Percentiles rank a stretch among this genome's conserved stretches.
These are phyloP conservation scores for Pemphigus obesinymphae DNA, from an alignment of 1,140 invertebrate species.

Conservation along the genomic window DNA sequence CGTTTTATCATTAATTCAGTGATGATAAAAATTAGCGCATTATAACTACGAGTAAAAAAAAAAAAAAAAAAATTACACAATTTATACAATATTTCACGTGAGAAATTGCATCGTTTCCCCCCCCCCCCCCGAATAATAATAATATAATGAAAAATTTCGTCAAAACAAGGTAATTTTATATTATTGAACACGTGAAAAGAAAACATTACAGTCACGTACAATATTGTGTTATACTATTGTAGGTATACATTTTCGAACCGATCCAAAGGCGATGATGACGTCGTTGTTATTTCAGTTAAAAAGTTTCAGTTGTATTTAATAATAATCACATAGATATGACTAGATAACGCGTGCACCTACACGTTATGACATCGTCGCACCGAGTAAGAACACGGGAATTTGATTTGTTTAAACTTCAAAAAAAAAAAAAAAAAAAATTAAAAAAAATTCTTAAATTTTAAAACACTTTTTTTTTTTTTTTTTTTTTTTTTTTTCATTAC, in stretches of 20 bases:
- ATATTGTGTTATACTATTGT: too few species aligned
- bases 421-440: too few species aligned
- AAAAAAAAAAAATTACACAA: neutral
- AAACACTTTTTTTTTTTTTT: neutral
- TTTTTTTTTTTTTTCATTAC: neutral
- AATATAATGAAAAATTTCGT: neutral
- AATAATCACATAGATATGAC: slow-evolving; percentile 8
- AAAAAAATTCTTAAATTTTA: too few species aligned
- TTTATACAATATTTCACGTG: neutral
- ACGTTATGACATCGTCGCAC: neutral
- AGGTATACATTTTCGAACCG: too few species aligned
- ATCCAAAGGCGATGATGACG: neutral
- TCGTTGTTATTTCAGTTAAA: neutral
- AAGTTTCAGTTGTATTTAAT: too few species aligned
- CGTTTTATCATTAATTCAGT: neutral
- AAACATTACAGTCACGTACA: too few species aligned
- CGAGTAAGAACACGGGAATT: neutral
- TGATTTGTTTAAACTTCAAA: neutral
- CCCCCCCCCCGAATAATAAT: too few species aligned
- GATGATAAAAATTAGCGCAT: neutral
- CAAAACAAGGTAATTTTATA: too few species aligned
- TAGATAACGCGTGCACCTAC: neutral
- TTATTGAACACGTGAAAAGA: too few species aligned
- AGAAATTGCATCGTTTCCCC: too few species aligned
- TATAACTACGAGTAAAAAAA: neutral